Evolutionary conservation across 2,888 invertebrate genomes (phyloP), one percentile per base, ranked within the genome.

Genomic region (Diploptera punctata): DNA sequence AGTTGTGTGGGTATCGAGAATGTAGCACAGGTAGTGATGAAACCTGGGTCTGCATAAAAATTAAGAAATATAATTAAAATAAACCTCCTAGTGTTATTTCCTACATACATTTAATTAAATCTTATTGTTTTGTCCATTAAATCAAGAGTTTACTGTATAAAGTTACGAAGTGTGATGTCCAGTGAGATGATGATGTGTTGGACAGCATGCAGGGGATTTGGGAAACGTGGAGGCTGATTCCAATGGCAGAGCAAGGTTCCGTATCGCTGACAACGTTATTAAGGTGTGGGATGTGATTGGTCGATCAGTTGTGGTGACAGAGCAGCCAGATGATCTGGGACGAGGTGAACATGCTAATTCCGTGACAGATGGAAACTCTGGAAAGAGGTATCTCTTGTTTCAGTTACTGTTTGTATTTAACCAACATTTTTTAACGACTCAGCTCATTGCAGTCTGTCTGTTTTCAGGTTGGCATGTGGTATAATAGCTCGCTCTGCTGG

Each of bases 401-500:
- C 44, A n/a, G n/a, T n/a, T 9, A 10, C 43, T 43, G 9, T 43
- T 10, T n/a, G n/a, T n/a, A n/a, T n/a, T n/a, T n/a, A n/a, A n/a
- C n/a, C n/a, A n/a, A n/a, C n/a, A n/a, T n/a, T n/a, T n/a, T n/a
- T n/a, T n/a, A n/a, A n/a, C n/a, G n/a, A n/a, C n/a, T n/a, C n/a
- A n/a, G n/a, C n/a, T n/a, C n/a, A 57, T 49, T 67, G 13, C 43
- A n/a, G 10, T 47, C 21, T 78, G n/a, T n/a, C n/a, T n/a, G n/a
- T n/a, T n/a, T 79, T 68, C 82, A 93, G 93, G 72, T 81, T 94
- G 65, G 91, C 92, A 0, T 96, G 95, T 81, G 97, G 96, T 0
- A 90, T 97, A 10, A 94, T 97, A 77, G 96, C 96, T 0, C 87
- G 96, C 38, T 93, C 96, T 0, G 93, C 97, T 0, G 95, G 95